Evolutionary conservation across 2,797 vertebrate species (phyloP).

Genomic region (Xyrichtys novacula): DNA sequence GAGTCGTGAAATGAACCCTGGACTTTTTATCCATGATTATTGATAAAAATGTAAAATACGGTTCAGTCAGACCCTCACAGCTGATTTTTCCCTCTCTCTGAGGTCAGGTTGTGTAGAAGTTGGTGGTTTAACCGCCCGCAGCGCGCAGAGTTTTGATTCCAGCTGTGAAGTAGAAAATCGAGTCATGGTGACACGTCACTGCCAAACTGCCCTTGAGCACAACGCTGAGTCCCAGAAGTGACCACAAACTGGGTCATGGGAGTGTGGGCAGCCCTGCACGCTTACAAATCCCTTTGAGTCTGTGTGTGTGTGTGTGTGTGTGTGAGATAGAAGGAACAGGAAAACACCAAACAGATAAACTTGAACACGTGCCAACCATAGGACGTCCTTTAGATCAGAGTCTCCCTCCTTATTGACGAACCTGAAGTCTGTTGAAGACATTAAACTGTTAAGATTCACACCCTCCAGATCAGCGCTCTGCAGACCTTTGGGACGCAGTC

Average conservation of each 20-base stretch:
- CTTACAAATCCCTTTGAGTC: slow-evolving; percentile 15
- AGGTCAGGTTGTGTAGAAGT: slow-evolving; percentile 15
- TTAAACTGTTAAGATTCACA: too few relatives aligned
- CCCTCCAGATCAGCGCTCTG: too few relatives aligned
- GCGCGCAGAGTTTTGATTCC: slow-evolving; percentile 31
- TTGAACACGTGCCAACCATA: too few relatives aligned
- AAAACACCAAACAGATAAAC: too few relatives aligned
- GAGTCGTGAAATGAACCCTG: neutral
- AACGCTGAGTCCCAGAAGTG: slow-evolving; percentile 31
- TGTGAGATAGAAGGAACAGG: slow-evolving; percentile 7
- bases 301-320: too few relatives aligned
- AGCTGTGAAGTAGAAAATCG: slow-evolving; percentile 40
- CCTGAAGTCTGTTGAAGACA: too few relatives aligned
- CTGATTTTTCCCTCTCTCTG: neutral
- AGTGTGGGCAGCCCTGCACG: slow-evolving; percentile 17
- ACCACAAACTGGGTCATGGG: slow-evolving; percentile 57
- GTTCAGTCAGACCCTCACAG: slow-evolving; percentile 13
- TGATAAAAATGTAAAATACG: slow-evolving; percentile 16
- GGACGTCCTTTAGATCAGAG: too few relatives aligned
- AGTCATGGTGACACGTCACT: slow-evolving; percentile 32
- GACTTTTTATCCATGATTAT: slow-evolving; percentile 13
- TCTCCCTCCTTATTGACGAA: too few relatives aligned
- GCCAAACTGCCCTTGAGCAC: slow-evolving; percentile 59
- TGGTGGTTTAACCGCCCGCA: slow-evolving; percentile 5
- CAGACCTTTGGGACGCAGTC: too few relatives aligned